Evolutionary conservation across 2,888 invertebrate genomes (phyloP), one percentile per base, ranked within the genome.

Genomic region (Zonitis immaculata): DNA sequence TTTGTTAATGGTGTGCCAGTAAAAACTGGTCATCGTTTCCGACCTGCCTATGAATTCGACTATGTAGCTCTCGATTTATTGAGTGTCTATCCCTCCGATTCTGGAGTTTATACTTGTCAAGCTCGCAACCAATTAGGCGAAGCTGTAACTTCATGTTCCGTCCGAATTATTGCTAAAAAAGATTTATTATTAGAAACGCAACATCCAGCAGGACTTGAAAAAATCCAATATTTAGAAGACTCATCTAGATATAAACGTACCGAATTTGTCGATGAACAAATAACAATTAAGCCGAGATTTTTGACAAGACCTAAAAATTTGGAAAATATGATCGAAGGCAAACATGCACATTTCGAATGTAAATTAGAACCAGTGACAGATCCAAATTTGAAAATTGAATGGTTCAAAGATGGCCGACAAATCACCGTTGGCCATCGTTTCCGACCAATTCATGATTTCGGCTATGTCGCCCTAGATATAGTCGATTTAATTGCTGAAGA

Each of bases 321-420:
- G 60, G 89, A 87, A 61, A 89, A 89, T 66, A 87, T 94, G 65
- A 81, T 84, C 47, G 95, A 97, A 80, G 89, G 94, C 42, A 87
- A 91, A 63, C 92, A 93, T 70, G 95, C 96, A 44, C 97, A 98
- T 74, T 96, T 99, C 76, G 98, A 99, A 78, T 95, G 95, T 73
- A 94, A 96, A 74, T 82, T 99, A 28, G 94, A 95, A 74, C 98
- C 98, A 28, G 92, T 97, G 7, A 95, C 95, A 6, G 99, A 99
- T 78, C 86, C 97, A 0, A 95, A 95, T 69, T 82, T 99, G 65
- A 93, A 91, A 76, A 94, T 98, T 3, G 96, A 96, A 77, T 98
- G 97, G 97, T 95, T 84, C 71, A 95, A 93, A 73, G 92, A 99
- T 75, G 95, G 95, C 42, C 86, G 90, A 65, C 95, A 96, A 22